Base-by-base conservation (phyloP, 2,888 invertebrate species). In the Tenodera sinensis region DNA sequence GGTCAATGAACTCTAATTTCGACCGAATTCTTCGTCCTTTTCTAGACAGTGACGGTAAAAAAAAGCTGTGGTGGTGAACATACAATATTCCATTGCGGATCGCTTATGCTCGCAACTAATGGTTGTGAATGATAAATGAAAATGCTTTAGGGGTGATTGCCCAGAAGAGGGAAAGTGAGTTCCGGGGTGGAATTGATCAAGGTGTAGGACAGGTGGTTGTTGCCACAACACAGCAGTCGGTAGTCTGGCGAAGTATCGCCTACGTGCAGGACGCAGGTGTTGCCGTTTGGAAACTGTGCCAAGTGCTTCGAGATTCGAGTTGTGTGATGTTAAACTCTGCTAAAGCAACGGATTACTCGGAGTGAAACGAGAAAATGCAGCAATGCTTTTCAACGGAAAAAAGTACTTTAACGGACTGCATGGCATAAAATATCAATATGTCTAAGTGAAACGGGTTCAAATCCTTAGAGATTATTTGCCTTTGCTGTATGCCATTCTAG, bases 151-250 rank as follows among this genome's bases (percentile, higher is more conserved):
- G 54, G 20, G 54, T 71, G 54, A 71, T 71, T 71, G 54, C 14
- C 54, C 54, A 71, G 15, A 71, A 71, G 20, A 71, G 54, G 20
- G 3, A 71, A 71, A 71, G 54, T 47, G 28, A 86, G 86, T 86
- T 86, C 86, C 86, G 86, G 86, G 86, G 20, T 86, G 42, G 81
- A n/a, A 81, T 86, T 81, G 86, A 86, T 86, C 47, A 20, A 71
- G 86, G 15, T 9, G n/a, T 25, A 3, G 28, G 28, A 28, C 28
- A 28, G 81, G 86, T 81, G 30, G 86, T 81, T 71, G 85, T 34
- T n/a, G n/a, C 85, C n/a, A 47, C 84, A 84, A 34, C 83, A n/a
- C n/a, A 28, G 25, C 28, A 28, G 84, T 84, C 84, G 84, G 8
- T 8, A 84, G 28, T 28, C 54, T 4, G 25, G 20, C 54, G 20